phyloP scores from a whole-genome alignment of 2,888 invertebrate species.

The Esperia sulphurella region DNA sequence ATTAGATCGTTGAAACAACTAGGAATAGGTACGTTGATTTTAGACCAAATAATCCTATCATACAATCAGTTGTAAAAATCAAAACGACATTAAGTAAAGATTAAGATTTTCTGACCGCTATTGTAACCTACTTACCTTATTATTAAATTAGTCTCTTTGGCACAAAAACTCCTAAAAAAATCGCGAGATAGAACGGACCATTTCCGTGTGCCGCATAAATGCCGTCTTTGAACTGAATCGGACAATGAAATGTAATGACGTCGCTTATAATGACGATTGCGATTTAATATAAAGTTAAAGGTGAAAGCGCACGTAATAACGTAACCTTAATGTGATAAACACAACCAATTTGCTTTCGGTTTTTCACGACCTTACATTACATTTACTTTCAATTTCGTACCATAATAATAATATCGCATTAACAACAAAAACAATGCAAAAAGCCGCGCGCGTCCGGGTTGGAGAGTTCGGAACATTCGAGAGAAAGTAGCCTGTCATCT shows the following conservation, averaged over 20 bases:
- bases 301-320: constrained; percentile 30
- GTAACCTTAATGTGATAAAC: constrained; percentile 39
- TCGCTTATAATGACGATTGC: constrained; percentile 6
- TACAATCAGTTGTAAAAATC: too few species aligned
- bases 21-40: too few species aligned
- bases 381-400: constrained; percentile 67
- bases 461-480: constrained; percentile 41
- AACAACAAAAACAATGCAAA: constrained; percentile 68
- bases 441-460: constrained; percentile 56
- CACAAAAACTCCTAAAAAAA: too few species aligned
- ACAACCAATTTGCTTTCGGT: constrained; percentile 56
- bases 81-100: too few species aligned
- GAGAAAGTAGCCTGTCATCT: constrained; percentile 67
- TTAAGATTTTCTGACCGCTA: too few species aligned
- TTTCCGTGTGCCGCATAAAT: too few species aligned
- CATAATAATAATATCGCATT: constrained; percentile 60
- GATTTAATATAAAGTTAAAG: constrained; percentile 18
- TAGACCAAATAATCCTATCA: too few species aligned
- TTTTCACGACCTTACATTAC: constrained; percentile 51
- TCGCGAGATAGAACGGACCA: too few species aligned
- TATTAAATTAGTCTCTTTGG: too few species aligned
- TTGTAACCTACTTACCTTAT: too few species aligned
- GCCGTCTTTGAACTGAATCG: neutral
- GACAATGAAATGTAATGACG: constrained; percentile 17
- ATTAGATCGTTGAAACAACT: too few species aligned